Base-by-base conservation (phyloP, 2,797 vertebrate genomes). In the Gallirallus australis region DNA sequence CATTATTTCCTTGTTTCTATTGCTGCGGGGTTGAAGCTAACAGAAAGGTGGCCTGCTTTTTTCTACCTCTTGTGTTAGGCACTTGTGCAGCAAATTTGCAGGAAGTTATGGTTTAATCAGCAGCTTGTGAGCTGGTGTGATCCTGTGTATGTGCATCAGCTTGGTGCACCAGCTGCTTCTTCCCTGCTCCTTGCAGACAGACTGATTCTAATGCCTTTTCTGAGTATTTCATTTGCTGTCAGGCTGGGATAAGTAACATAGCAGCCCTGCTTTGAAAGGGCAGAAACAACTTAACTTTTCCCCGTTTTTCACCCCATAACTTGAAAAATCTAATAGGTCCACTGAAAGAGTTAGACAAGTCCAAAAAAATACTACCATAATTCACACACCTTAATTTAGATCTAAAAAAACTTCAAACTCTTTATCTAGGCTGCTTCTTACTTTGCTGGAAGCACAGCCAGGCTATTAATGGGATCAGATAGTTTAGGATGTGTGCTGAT, bases 71-170 rank as follows among this genome's bases (percentile, higher is more conserved):
- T 90, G 68, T 87, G 89, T 79, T 89, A 94, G 76, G 47, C 65
- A 80, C 39, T 68, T 68, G 39, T 82, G 68, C 68, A 82, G 79
- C 75, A 90, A 39, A 91, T 94, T 70, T 54, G 53, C 37, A 81
- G 79, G 69, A 94, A 89, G 50, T 87, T 60, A 31, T 12, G 19
- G 33, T 77, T 91, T 87, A 89, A 90, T 91, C 82, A 85, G 79
- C 87, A 91, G 45, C 48, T 70, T 73, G 75, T 91, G 87, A 95
- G 79, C 89, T 90, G 84, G 2, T 92, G 53, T 83, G 50, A 72
- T 76, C 53, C 27, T 82, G 25, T 91, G 54, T 13, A 6, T 3
- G 20, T 79, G 83, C 42, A 71, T 80, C 68, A 60, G 70, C 52
- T 56, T 66, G 48, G 52, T 20, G 19, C 56, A 79, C n/a, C 52